Percentiles rank a stretch among this genome's conserved stretches.
Evolutionary conservation across 2,888 invertebrate species (phyloP).

Genomic region (Chironomus riparius): DNA sequence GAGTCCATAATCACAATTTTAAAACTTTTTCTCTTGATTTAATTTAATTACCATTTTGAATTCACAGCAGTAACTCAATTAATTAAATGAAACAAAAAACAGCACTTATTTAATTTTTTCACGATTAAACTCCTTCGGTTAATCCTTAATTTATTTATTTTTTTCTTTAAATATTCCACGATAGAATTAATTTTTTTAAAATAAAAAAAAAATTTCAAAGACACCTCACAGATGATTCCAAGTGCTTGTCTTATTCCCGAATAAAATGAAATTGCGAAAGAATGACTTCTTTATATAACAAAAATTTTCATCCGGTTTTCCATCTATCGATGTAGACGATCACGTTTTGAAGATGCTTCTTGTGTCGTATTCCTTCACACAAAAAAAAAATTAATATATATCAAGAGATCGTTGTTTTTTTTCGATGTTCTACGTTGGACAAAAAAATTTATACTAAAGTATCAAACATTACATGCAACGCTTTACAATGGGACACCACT

Average conservation of each 20-base stretch:
- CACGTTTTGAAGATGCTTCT: not conserved
- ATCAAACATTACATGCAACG: not conserved
- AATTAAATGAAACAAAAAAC: too few species aligned
- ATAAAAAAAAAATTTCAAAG: not conserved
- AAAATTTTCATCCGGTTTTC: slow-evolving; percentile 23
- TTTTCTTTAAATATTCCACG: too few species aligned
- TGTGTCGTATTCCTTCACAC: not conserved
- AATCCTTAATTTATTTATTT: too few species aligned
- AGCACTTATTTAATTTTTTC: too few species aligned
- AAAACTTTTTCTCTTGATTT: too few species aligned
- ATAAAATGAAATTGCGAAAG: slow-evolving; percentile 19
- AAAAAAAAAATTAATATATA: not conserved
- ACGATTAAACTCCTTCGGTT: too few species aligned
- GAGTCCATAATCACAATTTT: not conserved
- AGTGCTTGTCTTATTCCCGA: slow-evolving; percentile 5
- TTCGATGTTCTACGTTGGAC: slow-evolving; percentile 14
- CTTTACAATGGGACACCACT: not conserved
- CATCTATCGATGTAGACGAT: not conserved
- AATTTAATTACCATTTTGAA: too few species aligned
- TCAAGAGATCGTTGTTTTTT: not conserved
- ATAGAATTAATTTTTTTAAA: too few species aligned
- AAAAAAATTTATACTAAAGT: slow-evolving; percentile 8
- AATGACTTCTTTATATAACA: slow-evolving; percentile 22
- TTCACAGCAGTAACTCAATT: too few species aligned
- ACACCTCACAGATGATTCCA: not conserved